Evolutionary conservation across 2,797 vertebrate species (phyloP), one percentile per base, ranked within the genome.

Genomic region (Sebastes goodei): DNA sequence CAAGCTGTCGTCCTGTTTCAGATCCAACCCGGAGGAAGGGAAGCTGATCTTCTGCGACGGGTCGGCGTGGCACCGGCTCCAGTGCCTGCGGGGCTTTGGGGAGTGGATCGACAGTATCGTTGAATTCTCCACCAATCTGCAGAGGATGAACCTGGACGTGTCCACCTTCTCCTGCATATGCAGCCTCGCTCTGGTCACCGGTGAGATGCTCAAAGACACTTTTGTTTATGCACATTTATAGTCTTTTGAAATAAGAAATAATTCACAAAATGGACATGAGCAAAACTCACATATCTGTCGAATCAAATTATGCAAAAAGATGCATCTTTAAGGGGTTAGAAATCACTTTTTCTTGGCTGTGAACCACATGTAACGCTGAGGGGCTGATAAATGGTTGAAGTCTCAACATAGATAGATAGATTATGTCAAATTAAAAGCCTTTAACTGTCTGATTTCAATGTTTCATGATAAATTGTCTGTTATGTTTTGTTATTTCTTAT

Each of bases 71-170:
- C 97, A 98, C 95, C 96, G 97, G 94, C 84, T 97, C 85, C 98
- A 98, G 95, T 99, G 98, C 55, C 96, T 98, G 74, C 97, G 98
- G 6, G 98, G 98, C 75, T 99, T 99, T 11, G 98, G 98, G 53
- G 98, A 98, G 90, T 99, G 98, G 98, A 98, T 99, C 67, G 98
- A 99, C 92, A 96, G 97, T 90, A 99, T 99, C 17, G 97, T 97
- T 20, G 98, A 98, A 17, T 99, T 99, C 87, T 99, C 98, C 32
- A 95, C 96, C 81, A 97, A 96, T 88, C 92, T 99, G 91, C 98
- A 98, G 83, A 97, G 97, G 93, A 97, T 99, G 98, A 98, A 97
- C 93, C 94, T 99, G 79, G 98, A 99, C 46, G 95, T 99, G 78
- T 96, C 98, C 55, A 97, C 97, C 82, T 99, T 99, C 93, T 98